phyloP scores from a whole-genome alignment of 2,113 vertebrate species.

The Oriolus oriolus region DNA sequence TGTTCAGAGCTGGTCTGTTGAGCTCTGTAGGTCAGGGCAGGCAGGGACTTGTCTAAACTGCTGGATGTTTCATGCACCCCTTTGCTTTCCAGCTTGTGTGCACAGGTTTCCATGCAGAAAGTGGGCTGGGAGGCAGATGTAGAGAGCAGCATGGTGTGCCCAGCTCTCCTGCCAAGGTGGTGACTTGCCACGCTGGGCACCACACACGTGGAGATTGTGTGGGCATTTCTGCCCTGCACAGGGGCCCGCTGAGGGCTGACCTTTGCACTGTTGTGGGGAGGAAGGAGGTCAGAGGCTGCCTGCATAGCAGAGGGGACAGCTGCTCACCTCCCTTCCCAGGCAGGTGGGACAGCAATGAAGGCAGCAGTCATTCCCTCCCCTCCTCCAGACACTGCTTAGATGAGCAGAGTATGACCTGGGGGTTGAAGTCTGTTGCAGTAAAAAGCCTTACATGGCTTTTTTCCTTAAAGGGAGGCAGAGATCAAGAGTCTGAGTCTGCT shows the following conservation, averaged over 20 bases:
- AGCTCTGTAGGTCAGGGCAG: not conserved
- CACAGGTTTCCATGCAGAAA: not conserved
- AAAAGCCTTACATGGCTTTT: not conserved
- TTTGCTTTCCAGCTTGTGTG: not conserved
- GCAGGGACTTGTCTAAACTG: accelerated
- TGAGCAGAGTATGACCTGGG: not conserved
- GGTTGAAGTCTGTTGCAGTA: not conserved
- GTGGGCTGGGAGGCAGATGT: not conserved
- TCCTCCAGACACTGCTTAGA: not conserved
- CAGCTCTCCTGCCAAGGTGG: not conserved
- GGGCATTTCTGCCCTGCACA: not conserved
- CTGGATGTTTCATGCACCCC: not conserved
- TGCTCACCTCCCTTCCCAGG: constrained; percentile 12
- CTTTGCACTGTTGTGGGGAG: not conserved
- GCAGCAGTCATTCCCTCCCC: not conserved
- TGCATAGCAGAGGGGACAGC: not conserved
- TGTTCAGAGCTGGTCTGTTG: not conserved
- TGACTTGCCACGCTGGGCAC: accelerated
- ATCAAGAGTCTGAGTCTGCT: not conserved
- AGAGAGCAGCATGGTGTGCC: not conserved
- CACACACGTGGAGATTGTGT: accelerated
- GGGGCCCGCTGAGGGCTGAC: not conserved
- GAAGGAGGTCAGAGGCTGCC: not conserved
- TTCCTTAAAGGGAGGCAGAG: not conserved
- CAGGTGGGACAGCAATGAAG: not conserved